phyloP scores from a whole-genome alignment of 2,888 invertebrate genomes.

The Dorcus parallelipipedus region DNA sequence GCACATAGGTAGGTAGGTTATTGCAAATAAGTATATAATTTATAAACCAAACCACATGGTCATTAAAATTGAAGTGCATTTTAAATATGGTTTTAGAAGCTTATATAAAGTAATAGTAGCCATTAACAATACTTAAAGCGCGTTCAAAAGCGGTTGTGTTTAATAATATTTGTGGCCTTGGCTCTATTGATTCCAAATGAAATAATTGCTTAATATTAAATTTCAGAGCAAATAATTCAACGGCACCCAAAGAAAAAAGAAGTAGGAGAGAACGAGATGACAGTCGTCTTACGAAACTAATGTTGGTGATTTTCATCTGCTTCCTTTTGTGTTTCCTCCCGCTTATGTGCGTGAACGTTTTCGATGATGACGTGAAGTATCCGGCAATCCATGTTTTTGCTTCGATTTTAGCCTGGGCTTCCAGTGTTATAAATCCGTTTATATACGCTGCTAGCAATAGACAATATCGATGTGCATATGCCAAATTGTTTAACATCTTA shows the following conservation, averaged over 20 bases:
- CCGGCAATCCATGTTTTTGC: conserved; percentile 80
- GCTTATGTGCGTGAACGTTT: conserved; percentile 82
- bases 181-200: no score
- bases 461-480: conserved; percentile 68
- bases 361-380: conserved; percentile 73
- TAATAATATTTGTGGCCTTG: neutral
- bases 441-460: conserved; percentile 88
- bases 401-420: conserved; percentile 85
- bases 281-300: conserved; percentile 76
- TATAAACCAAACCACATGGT: no score
- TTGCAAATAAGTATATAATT: no score
- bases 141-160: neutral
- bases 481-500: conserved; percentile 51
- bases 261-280: conserved; percentile 62
- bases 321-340: conserved; percentile 86
- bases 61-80: no score
- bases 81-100: no score
- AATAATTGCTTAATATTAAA: neutral
- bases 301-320: conserved; percentile 83
- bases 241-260: conserved; percentile 29
- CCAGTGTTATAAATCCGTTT: conserved; percentile 84
- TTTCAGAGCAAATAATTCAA: conserved; percentile 31
- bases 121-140: no score
- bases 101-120: no score
- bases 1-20: conserved; percentile 65